These are phyloP conservation scores for Polylopha cassiicola DNA, from an alignment of 2,888 invertebrate genomes.

Conservation along the genomic window DNA sequence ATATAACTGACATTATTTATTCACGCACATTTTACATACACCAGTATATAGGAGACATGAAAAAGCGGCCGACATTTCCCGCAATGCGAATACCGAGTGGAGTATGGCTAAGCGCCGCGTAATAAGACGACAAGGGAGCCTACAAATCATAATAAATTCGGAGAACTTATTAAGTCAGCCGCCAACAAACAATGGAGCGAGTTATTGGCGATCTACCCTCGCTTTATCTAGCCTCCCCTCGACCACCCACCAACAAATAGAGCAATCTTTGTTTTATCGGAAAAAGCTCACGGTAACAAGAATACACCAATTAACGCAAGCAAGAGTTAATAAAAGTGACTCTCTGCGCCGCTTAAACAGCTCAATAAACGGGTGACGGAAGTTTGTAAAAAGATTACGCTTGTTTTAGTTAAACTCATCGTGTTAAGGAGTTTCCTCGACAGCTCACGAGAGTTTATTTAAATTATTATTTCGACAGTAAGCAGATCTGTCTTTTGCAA, in stretches of 20 bases:
- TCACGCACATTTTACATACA: background rate
- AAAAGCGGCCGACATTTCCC: conserved; percentile 35
- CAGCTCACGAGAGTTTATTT: too few species aligned
- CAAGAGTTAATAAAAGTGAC: conserved; percentile 44
- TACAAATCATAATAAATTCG: conserved; percentile 75
- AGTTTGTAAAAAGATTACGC: background rate
- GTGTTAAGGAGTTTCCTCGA: too few species aligned
- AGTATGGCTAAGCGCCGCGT: conserved; percentile 57
- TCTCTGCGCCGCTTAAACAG: too few species aligned
- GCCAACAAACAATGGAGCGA: conserved; percentile 73
- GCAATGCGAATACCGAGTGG: conserved; percentile 36
- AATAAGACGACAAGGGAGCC: conserved; percentile 67
- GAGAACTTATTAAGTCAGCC: conserved; percentile 74
- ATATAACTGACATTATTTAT: too few species aligned
- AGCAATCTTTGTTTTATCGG: conserved; percentile 68
- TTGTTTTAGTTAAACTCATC: too few species aligned
- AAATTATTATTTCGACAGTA: too few species aligned
- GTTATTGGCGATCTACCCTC: conserved; percentile 74
- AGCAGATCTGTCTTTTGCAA: too few species aligned
- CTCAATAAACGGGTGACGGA: conserved; percentile 20
- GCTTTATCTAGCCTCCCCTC: conserved; percentile 56
- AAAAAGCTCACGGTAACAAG: conserved; percentile 63
- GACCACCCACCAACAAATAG: conserved; percentile 49
- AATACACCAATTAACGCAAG: conserved; percentile 65
- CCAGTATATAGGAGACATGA: conserved; percentile 36